Evolutionary conservation across 2,113 vertebrate genomes (phyloP).

Genomic region (Engystomops pustulosus): DNA sequence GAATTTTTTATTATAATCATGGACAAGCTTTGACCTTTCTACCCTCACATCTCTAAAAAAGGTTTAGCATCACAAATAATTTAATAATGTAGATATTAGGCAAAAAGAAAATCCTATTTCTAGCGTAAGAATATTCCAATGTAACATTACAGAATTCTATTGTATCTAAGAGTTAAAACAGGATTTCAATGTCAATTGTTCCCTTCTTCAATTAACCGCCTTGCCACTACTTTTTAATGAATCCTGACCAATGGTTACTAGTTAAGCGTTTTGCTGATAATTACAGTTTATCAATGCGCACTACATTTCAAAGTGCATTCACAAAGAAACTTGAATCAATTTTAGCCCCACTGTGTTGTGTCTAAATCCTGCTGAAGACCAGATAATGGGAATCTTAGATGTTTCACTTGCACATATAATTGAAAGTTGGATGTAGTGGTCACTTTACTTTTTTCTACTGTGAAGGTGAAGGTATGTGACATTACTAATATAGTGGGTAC

Average conservation of each 20-base stretch:
- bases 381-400: constrained; percentile 53
- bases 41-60: no score
- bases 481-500: neutral
- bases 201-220: constrained; percentile 10
- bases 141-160: neutral
- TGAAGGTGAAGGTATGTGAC: no score
- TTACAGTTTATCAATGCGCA: constrained; percentile 60
- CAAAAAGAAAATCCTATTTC: no score
- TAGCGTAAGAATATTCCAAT: no score
- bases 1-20: no score
- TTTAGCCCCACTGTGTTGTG: constrained; percentile 54
- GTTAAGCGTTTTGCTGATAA: constrained; percentile 58
- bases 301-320: constrained; percentile 55
- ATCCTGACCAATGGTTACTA: constrained; percentile 56
- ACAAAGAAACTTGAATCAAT: constrained; percentile 58
- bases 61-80: neutral
- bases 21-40: no score
- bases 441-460: constrained; percentile 10
- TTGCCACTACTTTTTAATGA: constrained; percentile 44
- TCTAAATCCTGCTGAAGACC: constrained; percentile 49
- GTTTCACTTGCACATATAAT: constrained; percentile 11
- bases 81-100: neutral
- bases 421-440: constrained; percentile 13
- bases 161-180: constrained; percentile 6
- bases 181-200: neutral